phyloP scores from a whole-genome alignment of 2,113 vertebrate genomes.

The Albula goreensis region DNA sequence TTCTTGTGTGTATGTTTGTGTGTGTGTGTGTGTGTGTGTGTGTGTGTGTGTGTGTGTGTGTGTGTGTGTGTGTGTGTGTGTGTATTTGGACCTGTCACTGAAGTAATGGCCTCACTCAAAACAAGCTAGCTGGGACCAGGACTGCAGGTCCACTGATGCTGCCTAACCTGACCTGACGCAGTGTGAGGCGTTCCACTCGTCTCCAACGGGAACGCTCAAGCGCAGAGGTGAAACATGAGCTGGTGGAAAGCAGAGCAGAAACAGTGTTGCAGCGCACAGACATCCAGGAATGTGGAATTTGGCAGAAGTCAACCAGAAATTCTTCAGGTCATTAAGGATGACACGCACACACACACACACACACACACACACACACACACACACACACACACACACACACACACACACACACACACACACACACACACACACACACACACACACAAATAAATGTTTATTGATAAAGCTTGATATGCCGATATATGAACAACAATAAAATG shows the following conservation, averaged over 20 bases:
- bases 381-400: too few relatives aligned
- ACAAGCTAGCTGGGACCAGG: not conserved
- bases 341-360: not conserved
- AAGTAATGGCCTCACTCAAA: not conserved
- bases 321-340: not conserved
- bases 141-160: not conserved
- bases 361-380: not conserved
- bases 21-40: too few relatives aligned
- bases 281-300: not conserved
- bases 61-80: too few relatives aligned
- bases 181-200: not conserved
- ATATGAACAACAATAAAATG: too few relatives aligned
- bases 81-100: not conserved
- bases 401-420: too few relatives aligned
- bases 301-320: not conserved
- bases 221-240: not conserved
- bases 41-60: too few relatives aligned
- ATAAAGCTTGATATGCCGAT: too few relatives aligned
- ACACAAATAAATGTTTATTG: too few relatives aligned
- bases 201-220: not conserved
- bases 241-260: not conserved
- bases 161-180: not conserved
- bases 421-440: too few relatives aligned
- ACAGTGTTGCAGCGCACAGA: not conserved
- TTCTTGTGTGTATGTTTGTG: constrained; percentile 44